phyloP scores from a whole-genome alignment of 2,888 invertebrate species.

The Microctonus hyperodae region DNA sequence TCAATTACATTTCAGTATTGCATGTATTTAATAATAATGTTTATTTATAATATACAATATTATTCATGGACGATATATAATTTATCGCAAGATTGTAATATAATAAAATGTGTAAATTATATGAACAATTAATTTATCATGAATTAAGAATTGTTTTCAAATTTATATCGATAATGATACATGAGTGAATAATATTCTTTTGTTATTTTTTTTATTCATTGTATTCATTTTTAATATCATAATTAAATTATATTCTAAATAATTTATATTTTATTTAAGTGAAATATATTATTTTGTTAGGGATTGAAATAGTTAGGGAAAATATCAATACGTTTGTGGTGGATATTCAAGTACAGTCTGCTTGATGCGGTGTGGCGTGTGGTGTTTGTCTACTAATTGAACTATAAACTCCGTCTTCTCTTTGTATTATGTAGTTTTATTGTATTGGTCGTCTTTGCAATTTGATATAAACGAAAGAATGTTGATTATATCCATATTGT shows the following conservation, averaged over 20 bases:
- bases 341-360: no score
- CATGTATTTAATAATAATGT: background rate
- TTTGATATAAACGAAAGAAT: slow-evolving; percentile 15
- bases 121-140: slow-evolving; percentile 21
- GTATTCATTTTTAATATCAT: background rate
- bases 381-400: slow-evolving; percentile 7
- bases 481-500: slow-evolving; percentile 11
- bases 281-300: background rate
- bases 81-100: background rate
- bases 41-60: background rate
- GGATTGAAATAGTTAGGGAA: background rate
- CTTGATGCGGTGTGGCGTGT: no score
- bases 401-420: slow-evolving; percentile 1
- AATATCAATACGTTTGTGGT: background rate
- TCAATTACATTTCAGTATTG: background rate
- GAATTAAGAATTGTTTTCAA: slow-evolving; percentile 18
- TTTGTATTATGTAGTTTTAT: background rate
- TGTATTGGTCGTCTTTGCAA: background rate
- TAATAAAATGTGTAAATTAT: slow-evolving; percentile 22
- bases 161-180: slow-evolving; percentile 6
- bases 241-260: slow-evolving; percentile 9
- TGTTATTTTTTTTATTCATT: slow-evolving; percentile 5
- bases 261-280: no score
- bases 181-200: background rate
- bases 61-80: slow-evolving; percentile 3